A percentile compares a stretch with the other conserved stretches of the same genome.
These are phyloP conservation scores for Piaya cayana DNA, from an alignment of 2,113 vertebrate species.

Conservation along the genomic window DNA sequence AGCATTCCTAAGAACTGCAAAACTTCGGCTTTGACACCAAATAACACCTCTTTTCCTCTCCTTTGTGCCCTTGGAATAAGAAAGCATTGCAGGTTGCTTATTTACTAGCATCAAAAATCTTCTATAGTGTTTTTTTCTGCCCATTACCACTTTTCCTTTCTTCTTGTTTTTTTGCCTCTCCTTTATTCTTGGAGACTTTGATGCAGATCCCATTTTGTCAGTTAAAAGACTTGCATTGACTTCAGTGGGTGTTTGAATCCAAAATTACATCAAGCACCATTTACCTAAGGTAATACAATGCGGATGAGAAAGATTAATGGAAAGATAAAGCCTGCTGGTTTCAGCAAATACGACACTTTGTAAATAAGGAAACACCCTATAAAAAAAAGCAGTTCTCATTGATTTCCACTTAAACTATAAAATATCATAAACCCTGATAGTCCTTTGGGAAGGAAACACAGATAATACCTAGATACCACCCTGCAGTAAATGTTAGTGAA, in stretches of 20 bases:
- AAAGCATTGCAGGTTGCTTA: not conserved
- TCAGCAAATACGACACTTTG: not conserved
- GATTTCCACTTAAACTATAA: conserved; percentile 21
- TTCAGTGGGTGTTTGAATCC: conserved; percentile 49
- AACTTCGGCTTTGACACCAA: not conserved
- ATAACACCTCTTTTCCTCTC: not conserved
- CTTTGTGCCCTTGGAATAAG: not conserved
- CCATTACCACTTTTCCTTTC: not conserved
- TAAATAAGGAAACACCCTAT: not conserved
- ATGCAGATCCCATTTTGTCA: conserved; percentile 37
- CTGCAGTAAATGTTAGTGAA: not conserved
- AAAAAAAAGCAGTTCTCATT: conserved; percentile 38
- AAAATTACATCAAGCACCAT: conserved; percentile 24
- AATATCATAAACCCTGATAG: not conserved
- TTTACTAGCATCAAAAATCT: not conserved
- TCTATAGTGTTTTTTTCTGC: fast-evolving
- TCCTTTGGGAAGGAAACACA: not conserved
- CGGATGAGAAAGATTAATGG: not conserved
- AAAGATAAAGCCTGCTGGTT: not conserved
- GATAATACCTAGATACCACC: not conserved
- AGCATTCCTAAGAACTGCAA: not conserved
- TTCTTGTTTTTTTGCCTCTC: not conserved
- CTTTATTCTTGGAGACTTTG: not conserved
- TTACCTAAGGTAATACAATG: conserved; percentile 7
- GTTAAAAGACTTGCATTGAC: conserved; percentile 44